phyloP scores from a whole-genome alignment of 2,888 invertebrate genomes.

The Cosmorhoe ocellata region DNA sequence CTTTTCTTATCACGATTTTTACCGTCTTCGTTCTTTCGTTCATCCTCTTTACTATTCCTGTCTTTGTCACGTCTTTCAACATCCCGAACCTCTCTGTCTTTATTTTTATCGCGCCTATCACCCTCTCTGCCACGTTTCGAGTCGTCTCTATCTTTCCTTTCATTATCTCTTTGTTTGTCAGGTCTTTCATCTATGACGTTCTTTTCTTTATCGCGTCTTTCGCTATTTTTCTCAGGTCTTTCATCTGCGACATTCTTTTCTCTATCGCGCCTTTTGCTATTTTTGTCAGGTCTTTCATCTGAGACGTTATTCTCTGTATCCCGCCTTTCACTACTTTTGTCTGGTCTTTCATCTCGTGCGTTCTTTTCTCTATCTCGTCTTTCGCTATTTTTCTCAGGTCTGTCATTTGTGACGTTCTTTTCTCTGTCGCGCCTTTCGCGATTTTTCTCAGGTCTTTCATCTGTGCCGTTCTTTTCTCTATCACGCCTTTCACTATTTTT shows the following conservation, averaged over 20 bases:
- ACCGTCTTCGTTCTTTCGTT: conserved; percentile 27
- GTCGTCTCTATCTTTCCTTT: neutral
- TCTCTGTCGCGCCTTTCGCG: conserved; percentile 24
- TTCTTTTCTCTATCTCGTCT: conserved; percentile 5
- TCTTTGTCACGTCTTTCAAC: conserved; percentile 25
- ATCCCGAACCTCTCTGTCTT: conserved; percentile 28
- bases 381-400: conserved; percentile 11
- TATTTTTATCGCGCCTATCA: conserved; percentile 17
- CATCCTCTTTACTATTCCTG: conserved; percentile 25
- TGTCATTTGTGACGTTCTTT: conserved; percentile 9
- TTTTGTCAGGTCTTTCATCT: conserved; percentile 17
- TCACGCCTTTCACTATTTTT: conserved; percentile 8
- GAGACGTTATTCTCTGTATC: neutral
- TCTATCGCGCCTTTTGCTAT: conserved; percentile 25
- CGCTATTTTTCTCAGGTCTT: conserved; percentile 11
- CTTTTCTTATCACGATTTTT: conserved; percentile 19
- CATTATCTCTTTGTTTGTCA: conserved; percentile 16
- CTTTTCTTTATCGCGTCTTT: conserved; percentile 7
- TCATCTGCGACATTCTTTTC: conserved; percentile 8
- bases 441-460: conserved; percentile 15
- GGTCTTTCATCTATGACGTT: neutral
- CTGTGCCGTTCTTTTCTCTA: neutral
- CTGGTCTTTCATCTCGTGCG: neutral
- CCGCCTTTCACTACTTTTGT: conserved; percentile 7
- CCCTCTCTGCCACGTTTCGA: conserved; percentile 1